A percentile compares a stretch with the other conserved stretches of the same genome.
Conservation (phyloP, 2,888 invertebrate genomes). For the Pristionchus fissidentatus region DNA sequence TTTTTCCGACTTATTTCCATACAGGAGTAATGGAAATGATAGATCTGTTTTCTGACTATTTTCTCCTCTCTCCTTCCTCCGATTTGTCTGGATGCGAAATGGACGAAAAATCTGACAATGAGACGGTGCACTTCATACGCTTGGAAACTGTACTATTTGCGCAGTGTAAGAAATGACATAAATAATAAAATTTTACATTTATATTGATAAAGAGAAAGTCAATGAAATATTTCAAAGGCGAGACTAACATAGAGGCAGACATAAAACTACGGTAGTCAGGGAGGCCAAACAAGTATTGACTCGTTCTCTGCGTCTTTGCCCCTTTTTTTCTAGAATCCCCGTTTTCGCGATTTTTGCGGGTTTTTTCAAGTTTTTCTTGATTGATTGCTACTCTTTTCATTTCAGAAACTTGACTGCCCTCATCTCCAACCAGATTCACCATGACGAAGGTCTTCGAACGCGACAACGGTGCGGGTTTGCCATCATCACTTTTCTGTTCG, state of each 20-base stretch:
- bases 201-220: no score
- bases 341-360: background rate
- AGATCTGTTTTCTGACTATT: no score
- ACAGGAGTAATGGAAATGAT: no score
- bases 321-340: background rate
- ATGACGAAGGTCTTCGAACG: conserved; percentile 43
- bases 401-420: conserved; percentile 18
- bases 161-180: no score
- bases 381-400: background rate
- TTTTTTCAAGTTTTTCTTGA: background rate
- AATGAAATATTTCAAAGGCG: background rate
- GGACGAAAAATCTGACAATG: no score
- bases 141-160: no score
- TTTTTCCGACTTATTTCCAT: no score
- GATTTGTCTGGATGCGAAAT: no score
- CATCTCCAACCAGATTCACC: background rate
- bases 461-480: conserved; percentile 16
- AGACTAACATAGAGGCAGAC: background rate
- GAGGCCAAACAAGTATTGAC: background rate
- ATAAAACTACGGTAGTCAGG: conserved; percentile 2
- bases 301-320: background rate
- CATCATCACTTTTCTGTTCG: background rate
- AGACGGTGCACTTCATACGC: no score
- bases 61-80: no score
- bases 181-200: no score